Evolutionary conservation across 2,888 invertebrate genomes (phyloP), one percentile per base, ranked within the genome.

Genomic region (Leucophora obtusa): DNA sequence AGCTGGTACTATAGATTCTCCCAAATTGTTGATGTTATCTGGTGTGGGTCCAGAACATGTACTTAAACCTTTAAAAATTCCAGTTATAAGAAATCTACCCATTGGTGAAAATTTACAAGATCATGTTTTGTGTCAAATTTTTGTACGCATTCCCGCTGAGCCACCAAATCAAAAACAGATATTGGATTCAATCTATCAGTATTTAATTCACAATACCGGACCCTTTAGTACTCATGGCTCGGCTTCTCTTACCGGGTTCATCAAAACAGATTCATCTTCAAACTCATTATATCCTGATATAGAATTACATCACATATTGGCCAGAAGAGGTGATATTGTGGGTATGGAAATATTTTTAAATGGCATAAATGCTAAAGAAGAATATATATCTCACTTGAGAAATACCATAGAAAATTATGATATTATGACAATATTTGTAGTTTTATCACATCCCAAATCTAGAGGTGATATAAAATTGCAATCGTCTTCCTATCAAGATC

Each of bases 41-140:
- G 88, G 88, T 8, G 81, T 88, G 9, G 88, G 88, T 5, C 86
- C 85, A 0, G 54, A 71, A 33, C 15, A 79, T 0, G 83, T 85
- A 35, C 69, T 88, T 0, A 50, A 82, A 21, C 63, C 83, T 28
- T 17, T 85, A 0, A 73, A 83, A 0, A 85, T 88, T 17, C 83
- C 85, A 0, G 63, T 86, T 0, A 18, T 86, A 1, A 78, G 84
- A 10, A 75, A 86, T 62, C 69, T 87, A 6, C 75, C 72, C 0
- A 94, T 95, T 0, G 95, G 95, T 2, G 92, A 94, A 83, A 94
- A 96, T 86, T 90, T 96, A 0, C 95, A 95, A 88, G 96, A 96
- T 85, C 96, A 96, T 87, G 92, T 94, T 18, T 93, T 93, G 0
- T 91, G 93, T 1, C 83, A 84, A 18, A 8, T 85, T 6, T 71